phyloP scores from a whole-genome alignment of 2,888 invertebrate genomes.

The Caenorhabditis sp. region DNA sequence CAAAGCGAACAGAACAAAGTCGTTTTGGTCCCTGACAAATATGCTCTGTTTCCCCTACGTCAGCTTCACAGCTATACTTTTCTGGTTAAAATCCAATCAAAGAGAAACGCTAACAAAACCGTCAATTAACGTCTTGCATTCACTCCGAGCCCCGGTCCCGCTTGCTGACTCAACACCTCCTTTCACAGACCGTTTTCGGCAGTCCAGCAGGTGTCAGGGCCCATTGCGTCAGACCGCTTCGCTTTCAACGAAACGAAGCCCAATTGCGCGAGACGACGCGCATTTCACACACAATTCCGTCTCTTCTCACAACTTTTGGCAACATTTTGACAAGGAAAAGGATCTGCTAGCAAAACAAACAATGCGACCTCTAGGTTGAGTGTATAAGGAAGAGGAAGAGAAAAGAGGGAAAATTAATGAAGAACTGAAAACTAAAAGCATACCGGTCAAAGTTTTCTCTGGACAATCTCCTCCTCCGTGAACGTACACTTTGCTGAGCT shows the following conservation, averaged over 20 bases:
- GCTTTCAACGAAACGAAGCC: constrained; percentile 8
- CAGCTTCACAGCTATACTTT: constrained; percentile 10
- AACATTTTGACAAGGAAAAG: constrained; percentile 36
- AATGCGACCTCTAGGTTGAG: not conserved
- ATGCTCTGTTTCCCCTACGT: too few species aligned
- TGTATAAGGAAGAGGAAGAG: too few species aligned
- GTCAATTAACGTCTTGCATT: constrained; percentile 42
- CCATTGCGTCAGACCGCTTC: constrained; percentile 37
- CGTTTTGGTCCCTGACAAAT: too few species aligned
- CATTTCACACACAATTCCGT: constrained; percentile 46
- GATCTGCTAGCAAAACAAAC: constrained; percentile 44
- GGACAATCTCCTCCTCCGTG: constrained; percentile 87
- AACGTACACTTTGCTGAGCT: constrained; percentile 80
- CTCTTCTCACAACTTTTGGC: constrained; percentile 24
- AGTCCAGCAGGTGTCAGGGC: constrained; percentile 44
- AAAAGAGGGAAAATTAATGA: not conserved
- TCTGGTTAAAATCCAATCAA: not conserved
- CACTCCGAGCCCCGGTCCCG: constrained; percentile 2
- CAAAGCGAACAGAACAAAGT: not conserved
- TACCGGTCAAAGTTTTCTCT: constrained; percentile 85
- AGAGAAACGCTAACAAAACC: not conserved
- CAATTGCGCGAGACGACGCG: constrained; percentile 50
- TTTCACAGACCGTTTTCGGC: constrained; percentile 43
- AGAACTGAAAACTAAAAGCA: too few species aligned
- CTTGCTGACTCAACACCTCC: constrained; percentile 42